These are phyloP conservation scores for Drosophila falleni DNA, from an alignment of 2,888 invertebrate genomes.

Conservation along the genomic window DNA sequence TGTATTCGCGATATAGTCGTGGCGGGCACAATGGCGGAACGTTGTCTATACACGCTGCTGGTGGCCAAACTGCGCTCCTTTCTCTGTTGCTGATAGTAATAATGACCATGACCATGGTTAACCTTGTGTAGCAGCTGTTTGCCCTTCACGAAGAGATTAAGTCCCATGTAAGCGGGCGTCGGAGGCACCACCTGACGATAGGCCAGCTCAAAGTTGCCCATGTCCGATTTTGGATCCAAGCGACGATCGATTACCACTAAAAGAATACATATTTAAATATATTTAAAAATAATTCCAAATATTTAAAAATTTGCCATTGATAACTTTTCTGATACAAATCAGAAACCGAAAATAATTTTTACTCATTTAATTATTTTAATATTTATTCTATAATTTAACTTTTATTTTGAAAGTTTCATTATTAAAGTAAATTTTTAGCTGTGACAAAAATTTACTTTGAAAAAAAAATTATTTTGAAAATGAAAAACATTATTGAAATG, in stretches of 20 bases:
- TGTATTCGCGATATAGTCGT: constrained; percentile 74
- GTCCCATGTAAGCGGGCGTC: constrained; percentile 92
- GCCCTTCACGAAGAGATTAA: constrained; percentile 85
- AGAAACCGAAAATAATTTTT: too few species aligned
- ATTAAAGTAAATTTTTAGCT: too few species aligned
- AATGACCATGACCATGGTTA: constrained; percentile 64
- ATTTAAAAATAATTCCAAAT: too few species aligned
- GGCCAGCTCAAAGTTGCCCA: constrained; percentile 92
- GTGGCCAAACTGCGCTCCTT: constrained; percentile 75
- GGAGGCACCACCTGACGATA: constrained; percentile 92
- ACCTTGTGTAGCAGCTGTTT: constrained; percentile 82
- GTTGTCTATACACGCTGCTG: constrained; percentile 71
- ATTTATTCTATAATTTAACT: too few species aligned
- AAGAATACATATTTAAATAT: constrained; percentile 62
- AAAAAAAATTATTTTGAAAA: too few species aligned
- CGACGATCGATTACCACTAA: constrained; percentile 92
- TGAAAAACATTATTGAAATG: too few species aligned
- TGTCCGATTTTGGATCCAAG: constrained; percentile 90
- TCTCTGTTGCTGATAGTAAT: constrained; percentile 70
- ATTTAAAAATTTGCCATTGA: too few species aligned
- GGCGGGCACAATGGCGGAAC: constrained; percentile 62
- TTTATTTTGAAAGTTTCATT: too few species aligned
- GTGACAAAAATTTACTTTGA: too few species aligned
- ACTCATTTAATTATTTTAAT: too few species aligned
- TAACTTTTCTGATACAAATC: too few species aligned